Percentiles rank a stretch among this genome's conserved stretches.
Conservation (phyloP, 2,113 vertebrate species). For the Himantopus leucocephalus region DNA sequence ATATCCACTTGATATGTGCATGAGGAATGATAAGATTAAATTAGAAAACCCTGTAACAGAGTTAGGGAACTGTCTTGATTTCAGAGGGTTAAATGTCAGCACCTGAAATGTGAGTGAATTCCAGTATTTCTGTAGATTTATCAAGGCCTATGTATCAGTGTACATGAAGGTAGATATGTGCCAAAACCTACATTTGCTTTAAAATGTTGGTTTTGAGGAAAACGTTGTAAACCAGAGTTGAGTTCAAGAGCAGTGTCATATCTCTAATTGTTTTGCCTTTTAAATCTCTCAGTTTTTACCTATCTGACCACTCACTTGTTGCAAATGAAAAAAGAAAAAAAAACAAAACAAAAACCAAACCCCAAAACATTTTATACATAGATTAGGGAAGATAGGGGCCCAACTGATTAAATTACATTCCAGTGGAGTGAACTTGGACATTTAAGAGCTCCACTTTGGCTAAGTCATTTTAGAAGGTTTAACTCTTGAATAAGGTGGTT, state of each 20-base stretch:
- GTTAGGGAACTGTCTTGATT: neutral
- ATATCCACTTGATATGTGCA: neutral
- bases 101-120: neutral
- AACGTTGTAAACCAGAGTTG: neutral
- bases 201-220: neutral
- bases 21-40: neutral
- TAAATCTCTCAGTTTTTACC: neutral
- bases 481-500: neutral
- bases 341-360: neutral
- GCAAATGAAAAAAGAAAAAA: neutral
- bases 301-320: neutral
- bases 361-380: neutral
- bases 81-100: neutral
- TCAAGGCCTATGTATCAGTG: neutral
- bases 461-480: neutral
- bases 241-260: neutral
- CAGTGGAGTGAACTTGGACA: neutral
- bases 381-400: neutral
- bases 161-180: fast-evolving
- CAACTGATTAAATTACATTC: constrained; percentile 25
- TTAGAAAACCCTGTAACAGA: neutral
- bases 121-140: neutral
- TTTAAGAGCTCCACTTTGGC: neutral
- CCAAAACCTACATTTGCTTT: neutral
- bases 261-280: constrained; percentile 14